Base-by-base conservation (phyloP, 2,797 vertebrate genomes). In the Bufotes viridis region DNA sequence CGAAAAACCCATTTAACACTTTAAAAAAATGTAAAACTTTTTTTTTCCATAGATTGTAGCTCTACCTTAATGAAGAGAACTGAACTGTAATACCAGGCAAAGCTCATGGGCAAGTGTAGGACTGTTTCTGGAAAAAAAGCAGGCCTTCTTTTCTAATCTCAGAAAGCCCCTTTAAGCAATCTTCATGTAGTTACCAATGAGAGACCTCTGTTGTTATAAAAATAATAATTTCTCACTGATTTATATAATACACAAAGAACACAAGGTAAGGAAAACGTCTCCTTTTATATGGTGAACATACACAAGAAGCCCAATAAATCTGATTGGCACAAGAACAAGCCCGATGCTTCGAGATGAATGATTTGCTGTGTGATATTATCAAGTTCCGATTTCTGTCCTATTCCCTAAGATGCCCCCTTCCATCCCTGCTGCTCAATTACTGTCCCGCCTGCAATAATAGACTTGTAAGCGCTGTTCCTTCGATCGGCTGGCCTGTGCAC, bases 401-500 rank as follows among this genome's bases (percentile, higher is more conserved):
- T 93, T 94, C 93, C 94, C 94, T 94, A 92, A 91, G 90, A 94
- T 94, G 93, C 93, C 94, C 94, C 95, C 95, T 95, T 94, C 95
- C 94, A 96, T 95, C 94, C 94, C 81, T 93, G 92, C 95, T 94
- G 94, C 96, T 96, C 96, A 95, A 95, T 96, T 95, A 95, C 93
- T 95, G 94, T 95, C 95, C 96, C 94, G 94, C 95, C 95, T 96
- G 96, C 97, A 98, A 96, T 97, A 97, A 97, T 96, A 97, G 92
- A 97, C 96, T 96, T 96, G 94, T 96, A 94, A 96, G 95, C 96
- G 96, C 94, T 94, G 95, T 93, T 90, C 87, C 92, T 97, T 98
- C 96, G 96, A 97, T 97, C 93, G 95, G 90, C 92, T 96, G 96
- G 97, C 96, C 97, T 96, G 96, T 94, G 95, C 96, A 96, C 96